phyloP scores from a whole-genome alignment of 2,797 vertebrate genomes.

The Siniperca undulata region DNA sequence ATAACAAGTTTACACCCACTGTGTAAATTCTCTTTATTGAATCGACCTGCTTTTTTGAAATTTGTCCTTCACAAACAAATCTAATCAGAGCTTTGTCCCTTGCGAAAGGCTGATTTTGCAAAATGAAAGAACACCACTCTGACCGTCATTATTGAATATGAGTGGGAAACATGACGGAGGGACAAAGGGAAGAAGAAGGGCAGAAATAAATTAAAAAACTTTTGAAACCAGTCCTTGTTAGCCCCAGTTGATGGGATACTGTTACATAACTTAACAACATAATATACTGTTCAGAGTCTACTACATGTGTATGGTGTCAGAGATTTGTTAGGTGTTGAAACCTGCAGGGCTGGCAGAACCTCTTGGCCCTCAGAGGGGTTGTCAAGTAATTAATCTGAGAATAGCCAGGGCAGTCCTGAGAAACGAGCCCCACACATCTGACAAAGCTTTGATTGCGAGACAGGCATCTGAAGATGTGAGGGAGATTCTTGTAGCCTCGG shows the following conservation, averaged over 20 bases:
- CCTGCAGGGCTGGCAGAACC: constrained; percentile 64
- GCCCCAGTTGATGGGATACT: not conserved
- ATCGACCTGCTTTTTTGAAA: constrained; percentile 32
- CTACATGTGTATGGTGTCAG: constrained; percentile 46
- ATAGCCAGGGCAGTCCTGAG: constrained; percentile 59
- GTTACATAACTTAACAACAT: constrained; percentile 12
- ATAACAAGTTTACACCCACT: constrained; percentile 56
- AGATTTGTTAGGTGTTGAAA: constrained; percentile 58
- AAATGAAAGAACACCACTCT: constrained; percentile 15
- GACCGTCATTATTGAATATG: not conserved
- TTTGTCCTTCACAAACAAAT: constrained; percentile 62
- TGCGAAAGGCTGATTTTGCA: constrained; percentile 16
- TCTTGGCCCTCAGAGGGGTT: constrained; percentile 51
- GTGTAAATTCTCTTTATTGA: constrained; percentile 58
- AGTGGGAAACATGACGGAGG: constrained; percentile 6
- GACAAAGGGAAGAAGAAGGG: not conserved
- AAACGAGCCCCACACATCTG: constrained; percentile 61
- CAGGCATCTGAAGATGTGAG: constrained; percentile 67
- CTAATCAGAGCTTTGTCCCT: constrained; percentile 50
- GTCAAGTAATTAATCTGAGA: constrained; percentile 76
- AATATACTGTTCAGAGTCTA: constrained; percentile 29
- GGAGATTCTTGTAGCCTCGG: constrained; percentile 57
- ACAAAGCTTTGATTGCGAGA: constrained; percentile 70
- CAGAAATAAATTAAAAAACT: constrained; percentile 16
- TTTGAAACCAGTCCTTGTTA: constrained; percentile 19